Base-by-base conservation (phyloP, 30 jellyfish, hydroid and myxozoan genomes). In the Aurelia coerulea region DNA sequence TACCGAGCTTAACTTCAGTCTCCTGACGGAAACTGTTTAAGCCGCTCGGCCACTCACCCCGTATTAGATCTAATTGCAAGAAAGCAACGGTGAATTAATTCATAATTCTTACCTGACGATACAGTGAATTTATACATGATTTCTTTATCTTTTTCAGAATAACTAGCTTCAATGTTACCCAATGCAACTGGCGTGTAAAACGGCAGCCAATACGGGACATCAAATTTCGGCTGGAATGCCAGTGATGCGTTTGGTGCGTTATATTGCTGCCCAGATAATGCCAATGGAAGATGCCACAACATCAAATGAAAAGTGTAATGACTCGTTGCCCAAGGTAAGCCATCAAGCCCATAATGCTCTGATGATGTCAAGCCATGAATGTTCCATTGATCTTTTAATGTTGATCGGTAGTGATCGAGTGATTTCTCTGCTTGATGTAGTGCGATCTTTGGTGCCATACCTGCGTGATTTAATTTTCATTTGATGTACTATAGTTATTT, bases 281-380 rank as follows among this genome's bases (percentile, higher is more conserved):
- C 97, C 52, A 95, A 63, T 6, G 99, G 99, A 33, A 95, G 66
- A 83, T 95, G 99, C 99, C 99, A 95, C 52, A 95, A 78, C 78
- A 95, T 92, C 63, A 95, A 62, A 64, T 95, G 99, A 51, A 95
- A 90, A 4, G 99, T 78, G 42, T 95, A 95, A 69, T 95, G 99
- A 71, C 99, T 95, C 0, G 99, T 88, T 62, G 99, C 99, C 99
- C 99, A 95, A 1, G 99, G 99, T 29, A 95, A 80, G 42, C 99
- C 99, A 78, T 95, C 99, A n/a, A 95, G 83, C 2, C 99, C 99
- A 65, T 95, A 95, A 66, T 83, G 94, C 14, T 90, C 93, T 34
- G 99, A 89, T 51, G 99, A 95, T 31, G 99, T 95, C 23, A 95
- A 62, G 9, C 99, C 99, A 69, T 95, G 99, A 74, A 95, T 56